phyloP scores from a whole-genome alignment of 1,140 invertebrate genomes.

The Pseudomyrmex dendroicus region DNA sequence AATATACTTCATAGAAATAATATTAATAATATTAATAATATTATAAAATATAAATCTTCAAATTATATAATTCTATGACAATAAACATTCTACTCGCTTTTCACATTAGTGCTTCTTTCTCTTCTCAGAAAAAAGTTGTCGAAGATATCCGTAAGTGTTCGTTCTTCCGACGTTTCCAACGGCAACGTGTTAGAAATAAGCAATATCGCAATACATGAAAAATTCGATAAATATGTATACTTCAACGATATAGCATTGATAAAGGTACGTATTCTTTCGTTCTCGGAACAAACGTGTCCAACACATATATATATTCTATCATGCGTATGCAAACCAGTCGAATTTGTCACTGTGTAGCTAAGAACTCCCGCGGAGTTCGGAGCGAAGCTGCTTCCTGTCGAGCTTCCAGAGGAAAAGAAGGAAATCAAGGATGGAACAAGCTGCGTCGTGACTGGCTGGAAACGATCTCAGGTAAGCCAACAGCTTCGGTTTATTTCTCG shows the following conservation, averaged over 20 bases:
- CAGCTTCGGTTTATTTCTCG: constrained; percentile 5
- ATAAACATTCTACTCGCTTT: not conserved
- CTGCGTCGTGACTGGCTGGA: constrained; percentile 86
- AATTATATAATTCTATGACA: not conserved
- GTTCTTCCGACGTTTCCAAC: not conserved
- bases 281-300: constrained; percentile 10
- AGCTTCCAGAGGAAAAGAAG: constrained; percentile 67
- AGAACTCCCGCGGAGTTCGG: constrained; percentile 68
- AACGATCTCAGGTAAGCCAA: constrained; percentile 72
- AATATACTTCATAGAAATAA: not conserved
- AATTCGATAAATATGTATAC: constrained; percentile 72
- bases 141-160: constrained; percentile 41
- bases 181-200: constrained; percentile 60
- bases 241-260: constrained; percentile 85
- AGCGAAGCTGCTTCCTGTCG: constrained; percentile 75
- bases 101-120: not conserved
- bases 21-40: not conserved
- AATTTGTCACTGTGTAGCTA: constrained; percentile 62
- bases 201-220: constrained; percentile 69
- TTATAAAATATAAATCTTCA: too few species aligned
- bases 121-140: not conserved
- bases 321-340: not conserved
- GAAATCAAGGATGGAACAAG: constrained; percentile 70
- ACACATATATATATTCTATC: not conserved
- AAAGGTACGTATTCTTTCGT: constrained; percentile 73